Evolutionary conservation across 2,888 invertebrate genomes (phyloP), one percentile per base, ranked within the genome.

Genomic region (Megamerina dolium): DNA sequence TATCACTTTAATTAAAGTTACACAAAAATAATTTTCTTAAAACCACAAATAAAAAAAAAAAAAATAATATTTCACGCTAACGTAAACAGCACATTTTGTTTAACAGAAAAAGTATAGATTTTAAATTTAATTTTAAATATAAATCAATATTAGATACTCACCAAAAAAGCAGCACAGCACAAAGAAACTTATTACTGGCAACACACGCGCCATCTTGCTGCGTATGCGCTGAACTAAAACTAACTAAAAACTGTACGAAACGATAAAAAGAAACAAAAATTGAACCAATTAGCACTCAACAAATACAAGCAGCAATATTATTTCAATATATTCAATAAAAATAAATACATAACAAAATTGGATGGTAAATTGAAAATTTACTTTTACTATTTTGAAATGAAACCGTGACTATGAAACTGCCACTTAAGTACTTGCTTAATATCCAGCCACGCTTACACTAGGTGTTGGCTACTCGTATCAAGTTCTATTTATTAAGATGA

Each of bases 401-500:
- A 43, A 45, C 46, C 42, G 46, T 43, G 45, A 51, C 51, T 54
- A 52, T 53, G 50, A 53, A 55, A 55, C 53, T 55, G 57, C 58
- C 56, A 57, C 62, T 56, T 52, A 52, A 56, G 63, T 62, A 70
- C 67, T 69, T 63, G 60, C 60, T 63, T 64, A 60, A 67, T 64
- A 70, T 65, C 70, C 68, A 66, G 70, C 67, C 68, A 68, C 67
- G 66, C 62, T 68, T 67, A 68, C 66, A 72, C 72, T 72, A 72
- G 70, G 69, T 72, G 72, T 69, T 71, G 68, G 64, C 66, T 62
- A 58, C 54, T 56, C 54, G 57, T 60, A 62, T 61, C 64, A 61
- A 64, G 71, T 70, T 69, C 72, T 72, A 72, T 72, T 72, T 72
- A 72, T 72, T 66, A 72, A 72, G 71, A 66, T 60, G 61, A 58